Conservation (phyloP, 2,113 vertebrate species). For the Rhinoderma darwinii region DNA sequence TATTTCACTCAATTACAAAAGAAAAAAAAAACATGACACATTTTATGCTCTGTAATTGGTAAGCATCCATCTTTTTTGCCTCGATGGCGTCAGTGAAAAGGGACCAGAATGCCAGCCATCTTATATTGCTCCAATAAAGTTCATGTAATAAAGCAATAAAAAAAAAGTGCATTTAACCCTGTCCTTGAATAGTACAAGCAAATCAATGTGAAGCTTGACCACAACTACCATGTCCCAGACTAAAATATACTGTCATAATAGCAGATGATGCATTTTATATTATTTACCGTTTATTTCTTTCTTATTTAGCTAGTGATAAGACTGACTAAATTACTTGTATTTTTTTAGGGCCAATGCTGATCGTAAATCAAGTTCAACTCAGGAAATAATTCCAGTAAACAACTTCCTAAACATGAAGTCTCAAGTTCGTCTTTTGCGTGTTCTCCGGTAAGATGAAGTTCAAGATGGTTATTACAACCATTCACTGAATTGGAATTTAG, state of each 20-base stretch:
- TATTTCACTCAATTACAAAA: background rate
- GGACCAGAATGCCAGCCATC: background rate
- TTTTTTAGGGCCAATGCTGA: constrained; percentile 28
- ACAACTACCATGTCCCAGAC: background rate
- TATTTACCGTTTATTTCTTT: background rate
- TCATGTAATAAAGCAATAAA: constrained; percentile 51
- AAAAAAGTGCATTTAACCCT: constrained; percentile 6
- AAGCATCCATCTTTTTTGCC: background rate
- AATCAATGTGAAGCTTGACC: background rate
- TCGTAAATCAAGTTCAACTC: constrained; percentile 23
- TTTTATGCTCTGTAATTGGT: background rate
- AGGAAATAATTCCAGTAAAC: background rate
- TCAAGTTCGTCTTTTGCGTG: constrained; percentile 11
- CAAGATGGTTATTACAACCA: background rate
- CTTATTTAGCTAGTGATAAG: background rate
- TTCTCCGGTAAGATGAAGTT: constrained; percentile 21
- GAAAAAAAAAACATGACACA: background rate
- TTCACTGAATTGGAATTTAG: background rate
- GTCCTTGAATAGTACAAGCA: background rate
- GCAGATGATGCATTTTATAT: background rate
- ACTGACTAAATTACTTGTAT: background rate
- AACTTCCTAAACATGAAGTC: constrained; percentile 12
- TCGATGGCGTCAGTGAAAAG: constrained; percentile 4
- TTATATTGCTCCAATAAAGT: constrained; percentile 41
- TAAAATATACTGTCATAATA: background rate